Evolutionary conservation across 2,113 vertebrate genomes (phyloP), one percentile per base, ranked within the genome.

Genomic region (Petroica traversi): DNA sequence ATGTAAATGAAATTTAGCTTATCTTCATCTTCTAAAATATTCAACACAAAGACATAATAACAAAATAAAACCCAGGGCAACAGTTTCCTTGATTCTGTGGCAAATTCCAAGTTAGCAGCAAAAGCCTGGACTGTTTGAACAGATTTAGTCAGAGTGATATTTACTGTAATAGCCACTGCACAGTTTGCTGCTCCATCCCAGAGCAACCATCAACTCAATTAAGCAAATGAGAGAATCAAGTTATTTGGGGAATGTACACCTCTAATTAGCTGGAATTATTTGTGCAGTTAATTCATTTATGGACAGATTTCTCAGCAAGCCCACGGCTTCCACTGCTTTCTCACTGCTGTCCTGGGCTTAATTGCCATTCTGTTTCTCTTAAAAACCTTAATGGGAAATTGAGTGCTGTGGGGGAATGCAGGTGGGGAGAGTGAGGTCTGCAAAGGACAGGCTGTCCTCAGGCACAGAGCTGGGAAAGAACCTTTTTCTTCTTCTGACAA

Each of bases 261-360:
- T 92, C 91, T 87, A 95, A 97, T 95, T 95, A 96, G 86, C 29
- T 89, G 91, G 77, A 95, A 92, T 91, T 96, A 91, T 93, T 91
- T 96, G 91, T 64, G 40, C 69, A 91, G 91, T 91, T 95, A 91
- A 94, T 92, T 95, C 94, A 91, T 89, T 96, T 95, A 92, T 91
- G 49, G 86, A 84, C 68, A 76, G 61, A 91, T 91, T 94, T 95
- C 94, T 92, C 95, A 93, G 86, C 93, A 97, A 95, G 89, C 77
- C 34, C 33, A 85, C 5, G 1, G 64, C 73, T 92, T 90, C 45
- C 41, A 52, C 48, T n/a, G 4, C 72, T 90, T 77, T 80, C 2
- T 6, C 34, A n/a, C 64, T 67, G 64, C 69, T 71, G 8, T 23
- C 68, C 25, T 8, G 24, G 34, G 20, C 40, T 92, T 97, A 96